Conservation (phyloP, 2,888 invertebrate species). For the Temnothorax rugatulus region DNA sequence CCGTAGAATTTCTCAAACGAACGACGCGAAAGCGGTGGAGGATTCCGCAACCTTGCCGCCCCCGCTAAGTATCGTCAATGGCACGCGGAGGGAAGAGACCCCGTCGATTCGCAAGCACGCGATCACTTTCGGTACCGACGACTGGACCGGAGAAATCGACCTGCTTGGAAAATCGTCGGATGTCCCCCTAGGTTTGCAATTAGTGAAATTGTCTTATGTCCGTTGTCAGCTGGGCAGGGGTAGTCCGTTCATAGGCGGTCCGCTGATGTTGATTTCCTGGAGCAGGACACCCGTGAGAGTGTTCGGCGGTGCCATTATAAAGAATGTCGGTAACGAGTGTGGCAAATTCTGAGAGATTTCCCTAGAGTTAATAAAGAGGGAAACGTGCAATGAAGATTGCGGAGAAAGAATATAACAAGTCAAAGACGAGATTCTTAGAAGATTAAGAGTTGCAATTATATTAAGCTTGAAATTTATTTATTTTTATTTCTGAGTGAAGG, state of each 20-base stretch:
- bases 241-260: conserved; percentile 86
- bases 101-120: conserved; percentile 11
- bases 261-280: conserved; percentile 89
- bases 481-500: background rate
- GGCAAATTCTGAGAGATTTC: conserved; percentile 85
- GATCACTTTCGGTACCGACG: conserved; percentile 24
- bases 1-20: background rate
- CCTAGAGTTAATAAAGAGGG: background rate
- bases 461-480: background rate
- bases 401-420: background rate
- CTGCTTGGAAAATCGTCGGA: background rate
- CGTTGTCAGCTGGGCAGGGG: conserved; percentile 87
- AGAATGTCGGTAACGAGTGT: conserved; percentile 88
- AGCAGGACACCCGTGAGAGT: conserved; percentile 89
- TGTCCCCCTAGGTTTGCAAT: conserved; percentile 84
- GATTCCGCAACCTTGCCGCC: background rate
- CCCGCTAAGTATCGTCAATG: background rate
- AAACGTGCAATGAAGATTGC: background rate
- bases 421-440: background rate
- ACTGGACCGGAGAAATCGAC: background rate
- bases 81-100: background rate
- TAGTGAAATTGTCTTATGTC: conserved; percentile 86
- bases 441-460: background rate
- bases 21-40: background rate
- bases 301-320: conserved; percentile 90